Evolutionary conservation across 2,797 vertebrate species (phyloP).

Genomic region (Darevskia mixta): DNA sequence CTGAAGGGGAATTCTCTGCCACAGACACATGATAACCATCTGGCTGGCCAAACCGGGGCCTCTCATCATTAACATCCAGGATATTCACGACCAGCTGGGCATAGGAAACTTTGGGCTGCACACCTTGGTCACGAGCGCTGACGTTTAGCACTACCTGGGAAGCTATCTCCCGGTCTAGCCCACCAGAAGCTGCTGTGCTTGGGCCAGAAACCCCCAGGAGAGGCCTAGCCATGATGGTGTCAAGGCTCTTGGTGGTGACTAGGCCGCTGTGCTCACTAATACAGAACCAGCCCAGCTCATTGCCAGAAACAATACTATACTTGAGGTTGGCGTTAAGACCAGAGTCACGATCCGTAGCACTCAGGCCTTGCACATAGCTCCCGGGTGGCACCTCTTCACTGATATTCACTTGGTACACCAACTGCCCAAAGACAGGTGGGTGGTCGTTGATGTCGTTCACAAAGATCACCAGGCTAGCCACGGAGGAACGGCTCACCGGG

Average conservation of each 20-base stretch:
- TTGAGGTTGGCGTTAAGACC: slow-evolving; percentile 97
- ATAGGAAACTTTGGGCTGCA: slow-evolving; percentile 94
- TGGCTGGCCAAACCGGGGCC: slow-evolving; percentile 87
- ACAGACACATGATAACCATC: slow-evolving; percentile 85
- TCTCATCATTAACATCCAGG: slow-evolving; percentile 94
- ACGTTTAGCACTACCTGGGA: slow-evolving; percentile 93
- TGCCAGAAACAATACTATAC: slow-evolving; percentile 96
- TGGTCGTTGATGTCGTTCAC: slow-evolving; percentile 99
- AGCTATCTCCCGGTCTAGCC: slow-evolving; percentile 90
- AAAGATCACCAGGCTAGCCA: slow-evolving; percentile 95
- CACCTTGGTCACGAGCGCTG: slow-evolving; percentile 96
- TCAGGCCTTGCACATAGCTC: slow-evolving; percentile 95
- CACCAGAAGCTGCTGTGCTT: slow-evolving; percentile 65
- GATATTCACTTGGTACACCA: slow-evolving; percentile 90
- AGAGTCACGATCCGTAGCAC: slow-evolving; percentile 95
- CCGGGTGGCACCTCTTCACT: slow-evolving; percentile 93
- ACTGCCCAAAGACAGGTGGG: slow-evolving; percentile 92
- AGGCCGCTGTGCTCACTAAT: slow-evolving; percentile 97
- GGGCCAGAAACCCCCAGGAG: accelerated
- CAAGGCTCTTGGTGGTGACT: slow-evolving; percentile 81
- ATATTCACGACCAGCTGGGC: slow-evolving; percentile 92
- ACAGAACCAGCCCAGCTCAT: slow-evolving; percentile 93
- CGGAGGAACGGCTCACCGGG: slow-evolving; percentile 89
- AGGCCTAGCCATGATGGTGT: slow-evolving; percentile 72
- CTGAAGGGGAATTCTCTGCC: slow-evolving; percentile 87